These are phyloP conservation scores for Siniperca scherzeri DNA, from an alignment of 2,797 vertebrate species.

Conservation along the genomic window DNA sequence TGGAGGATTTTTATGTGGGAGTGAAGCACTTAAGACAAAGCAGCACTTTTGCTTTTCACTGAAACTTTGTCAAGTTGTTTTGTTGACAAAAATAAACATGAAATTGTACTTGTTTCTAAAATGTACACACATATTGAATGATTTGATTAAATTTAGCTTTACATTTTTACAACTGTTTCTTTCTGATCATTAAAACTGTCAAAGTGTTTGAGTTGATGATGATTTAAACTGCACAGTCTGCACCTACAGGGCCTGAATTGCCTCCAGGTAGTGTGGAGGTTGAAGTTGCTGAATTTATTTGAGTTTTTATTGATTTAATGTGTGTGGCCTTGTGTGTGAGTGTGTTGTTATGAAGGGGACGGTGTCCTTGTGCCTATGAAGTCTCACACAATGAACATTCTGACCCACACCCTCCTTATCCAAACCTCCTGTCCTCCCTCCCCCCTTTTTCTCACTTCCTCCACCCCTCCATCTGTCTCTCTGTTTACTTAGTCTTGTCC, in stretches of 20 bases:
- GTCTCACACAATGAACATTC: constrained; percentile 41
- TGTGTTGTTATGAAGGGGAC: constrained; percentile 44
- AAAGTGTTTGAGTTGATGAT: neutral
- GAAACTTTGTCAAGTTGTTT: neutral
- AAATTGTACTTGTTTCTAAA: neutral
- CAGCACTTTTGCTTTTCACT: neutral
- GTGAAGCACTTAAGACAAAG: constrained; percentile 32
- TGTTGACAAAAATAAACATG: constrained; percentile 4
- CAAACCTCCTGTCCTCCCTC: constrained; percentile 32
- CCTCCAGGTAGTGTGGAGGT: constrained; percentile 1
- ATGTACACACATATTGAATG: neutral
- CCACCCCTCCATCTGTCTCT: constrained; percentile 55
- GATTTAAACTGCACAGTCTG: constrained; percentile 11
- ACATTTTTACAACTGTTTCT: neutral
- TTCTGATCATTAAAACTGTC: neutral
- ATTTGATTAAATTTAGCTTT: neutral
- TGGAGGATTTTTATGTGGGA: neutral
- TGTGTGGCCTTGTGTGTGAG: neutral
- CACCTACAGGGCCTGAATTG: neutral
- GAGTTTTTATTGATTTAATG: neutral
- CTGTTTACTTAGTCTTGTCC: constrained; percentile 39
- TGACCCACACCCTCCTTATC: constrained; percentile 49
- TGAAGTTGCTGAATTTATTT: neutral
- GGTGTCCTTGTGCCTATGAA: constrained; percentile 55
- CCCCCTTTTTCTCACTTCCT: constrained; percentile 22